Evolutionary conservation across 35 echinoderm and acorn worm genomes (phyloP).

Genomic region (Acanthaster planci): DNA sequence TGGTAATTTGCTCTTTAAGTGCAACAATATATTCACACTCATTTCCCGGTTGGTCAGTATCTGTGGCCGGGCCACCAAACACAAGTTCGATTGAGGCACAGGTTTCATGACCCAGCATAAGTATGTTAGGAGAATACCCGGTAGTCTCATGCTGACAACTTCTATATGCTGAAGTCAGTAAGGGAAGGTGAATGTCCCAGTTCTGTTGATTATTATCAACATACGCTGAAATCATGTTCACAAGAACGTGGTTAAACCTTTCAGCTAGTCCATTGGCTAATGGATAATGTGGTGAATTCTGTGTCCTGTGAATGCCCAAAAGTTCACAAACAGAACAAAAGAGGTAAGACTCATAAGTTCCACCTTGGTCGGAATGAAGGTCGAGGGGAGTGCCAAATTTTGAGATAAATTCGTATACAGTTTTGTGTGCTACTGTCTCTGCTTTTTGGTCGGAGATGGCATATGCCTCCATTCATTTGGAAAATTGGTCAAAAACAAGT

Average conservation of each 20-base stretch:
- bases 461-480: slow-evolving; percentile 66
- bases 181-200: slow-evolving; percentile 49
- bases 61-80: background rate
- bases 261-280: slow-evolving; percentile 54
- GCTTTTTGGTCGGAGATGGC: slow-evolving; percentile 65
- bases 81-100: slow-evolving; percentile 19
- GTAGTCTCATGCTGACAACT: slow-evolving; percentile 28
- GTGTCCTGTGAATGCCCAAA: slow-evolving; percentile 36
- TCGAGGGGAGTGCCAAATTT: slow-evolving; percentile 40
- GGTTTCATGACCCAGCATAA: slow-evolving; percentile 35
- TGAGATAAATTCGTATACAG: slow-evolving; percentile 57
- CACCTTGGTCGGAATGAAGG: slow-evolving; percentile 58
- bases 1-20: background rate
- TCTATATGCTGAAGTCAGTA: slow-evolving; percentile 49
- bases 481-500: slow-evolving; percentile 59
- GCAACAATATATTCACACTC: background rate
- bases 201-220: slow-evolving; percentile 43
- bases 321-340: slow-evolving; percentile 49
- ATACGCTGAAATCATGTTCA: slow-evolving; percentile 55
- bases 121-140: slow-evolving; percentile 30
- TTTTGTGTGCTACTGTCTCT: slow-evolving; percentile 45
- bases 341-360: slow-evolving; percentile 53
- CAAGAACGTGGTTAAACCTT: slow-evolving; percentile 49
- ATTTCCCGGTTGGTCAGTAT: background rate
- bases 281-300: slow-evolving; percentile 44